A percentile compares a stretch with the other conserved stretches of the same genome.
phyloP scores from a whole-genome alignment of 2,113 vertebrate genomes.

The Ia io region DNA sequence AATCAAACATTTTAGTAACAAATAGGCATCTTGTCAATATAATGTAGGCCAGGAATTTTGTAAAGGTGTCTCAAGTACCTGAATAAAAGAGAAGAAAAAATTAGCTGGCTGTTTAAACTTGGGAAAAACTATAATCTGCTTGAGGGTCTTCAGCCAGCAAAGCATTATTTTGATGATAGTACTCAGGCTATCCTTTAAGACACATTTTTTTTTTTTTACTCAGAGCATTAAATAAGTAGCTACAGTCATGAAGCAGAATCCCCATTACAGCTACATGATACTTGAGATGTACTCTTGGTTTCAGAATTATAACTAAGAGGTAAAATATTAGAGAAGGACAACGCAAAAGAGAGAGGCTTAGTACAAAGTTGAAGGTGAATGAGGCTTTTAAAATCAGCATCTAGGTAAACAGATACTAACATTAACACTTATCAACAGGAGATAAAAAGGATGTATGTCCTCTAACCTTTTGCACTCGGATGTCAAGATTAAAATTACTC shows the following conservation, averaged over 20 bases:
- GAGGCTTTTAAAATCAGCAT: constrained; percentile 81
- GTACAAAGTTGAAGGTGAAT: constrained; percentile 75
- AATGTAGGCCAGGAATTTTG: constrained; percentile 64
- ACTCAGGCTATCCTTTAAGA: constrained; percentile 64
- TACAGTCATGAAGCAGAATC: constrained; percentile 59
- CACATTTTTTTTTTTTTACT: constrained; percentile 53
- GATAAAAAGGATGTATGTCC: constrained; percentile 68
- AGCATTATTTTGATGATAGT: constrained; percentile 58
- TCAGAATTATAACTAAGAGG: constrained; percentile 53
- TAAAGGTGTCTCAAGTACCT: constrained; percentile 60
- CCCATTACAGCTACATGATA: constrained; percentile 57
- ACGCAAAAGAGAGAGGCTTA: constrained; percentile 45
- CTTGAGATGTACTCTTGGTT: constrained; percentile 59
- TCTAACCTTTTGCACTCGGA: too few relatives aligned
- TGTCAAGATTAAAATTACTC: too few relatives aligned
- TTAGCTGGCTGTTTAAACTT: constrained; percentile 51
- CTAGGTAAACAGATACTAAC: constrained; percentile 81
- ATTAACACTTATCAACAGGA: constrained; percentile 76
- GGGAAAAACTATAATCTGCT: constrained; percentile 43
- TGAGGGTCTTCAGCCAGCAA: constrained; percentile 47
- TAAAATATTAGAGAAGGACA: constrained; percentile 70
- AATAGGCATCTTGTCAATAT: constrained; percentile 65
- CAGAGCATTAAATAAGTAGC: constrained; percentile 50
- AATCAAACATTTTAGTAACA: constrained; percentile 66
- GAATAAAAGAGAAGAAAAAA: constrained; percentile 4